These are phyloP conservation scores for Nycticorax nycticorax DNA, from an alignment of 2,113 vertebrate genomes.

Conservation along the genomic window DNA sequence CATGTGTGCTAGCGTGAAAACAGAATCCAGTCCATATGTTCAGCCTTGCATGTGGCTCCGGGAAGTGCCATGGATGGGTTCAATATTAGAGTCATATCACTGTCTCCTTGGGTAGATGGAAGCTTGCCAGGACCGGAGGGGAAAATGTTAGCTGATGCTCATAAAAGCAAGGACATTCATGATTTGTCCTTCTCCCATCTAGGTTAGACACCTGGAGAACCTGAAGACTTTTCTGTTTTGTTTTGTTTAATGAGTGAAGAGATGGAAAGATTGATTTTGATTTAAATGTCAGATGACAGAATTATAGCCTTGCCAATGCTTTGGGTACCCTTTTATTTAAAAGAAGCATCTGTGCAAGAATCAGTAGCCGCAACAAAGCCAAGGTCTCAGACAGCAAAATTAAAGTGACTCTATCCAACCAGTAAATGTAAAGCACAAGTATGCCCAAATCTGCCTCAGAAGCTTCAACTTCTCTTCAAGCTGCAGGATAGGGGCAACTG, in stretches of 20 bases:
- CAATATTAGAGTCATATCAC: neutral
- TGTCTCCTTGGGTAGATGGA: neutral
- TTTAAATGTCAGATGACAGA: slow-evolving; percentile 42
- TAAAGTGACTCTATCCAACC: neutral
- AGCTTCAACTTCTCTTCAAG: neutral
- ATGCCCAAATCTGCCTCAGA: neutral
- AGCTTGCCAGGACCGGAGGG: neutral
- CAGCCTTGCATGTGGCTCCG: neutral
- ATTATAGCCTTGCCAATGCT: neutral
- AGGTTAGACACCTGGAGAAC: neutral
- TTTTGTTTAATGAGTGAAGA: slow-evolving; percentile 19
- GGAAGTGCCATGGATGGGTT: neutral
- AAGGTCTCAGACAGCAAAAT: neutral
- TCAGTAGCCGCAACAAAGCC: neutral
- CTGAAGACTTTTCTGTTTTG: neutral
- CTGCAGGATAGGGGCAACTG: neutral
- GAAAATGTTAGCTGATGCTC: neutral
- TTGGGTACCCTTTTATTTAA: slow-evolving; percentile 15
- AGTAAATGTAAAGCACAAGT: neutral
- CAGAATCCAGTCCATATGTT: slow-evolving; percentile 41
- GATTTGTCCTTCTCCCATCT: neutral
- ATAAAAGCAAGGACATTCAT: neutral
- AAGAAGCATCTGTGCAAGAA: neutral
- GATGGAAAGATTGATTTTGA: slow-evolving; percentile 28
- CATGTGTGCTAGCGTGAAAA: neutral